Evolutionary conservation across 2,113 vertebrate genomes (phyloP).

Genomic region (Gopherus evgoodei): DNA sequence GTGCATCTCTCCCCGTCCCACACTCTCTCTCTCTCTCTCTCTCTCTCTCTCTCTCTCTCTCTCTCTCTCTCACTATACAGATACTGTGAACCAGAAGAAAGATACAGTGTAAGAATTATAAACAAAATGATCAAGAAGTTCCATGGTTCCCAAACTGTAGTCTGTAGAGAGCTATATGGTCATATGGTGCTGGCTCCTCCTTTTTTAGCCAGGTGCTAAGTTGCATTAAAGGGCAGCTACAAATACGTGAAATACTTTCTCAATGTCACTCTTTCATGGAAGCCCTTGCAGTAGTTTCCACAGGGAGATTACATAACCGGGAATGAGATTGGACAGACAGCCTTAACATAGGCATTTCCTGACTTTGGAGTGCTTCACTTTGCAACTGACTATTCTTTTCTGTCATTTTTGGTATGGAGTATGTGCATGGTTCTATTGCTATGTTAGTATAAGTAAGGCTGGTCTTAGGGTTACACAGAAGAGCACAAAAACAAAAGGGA

Average conservation of each 20-base stretch:
- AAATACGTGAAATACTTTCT: background rate
- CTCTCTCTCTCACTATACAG: too few relatives aligned
- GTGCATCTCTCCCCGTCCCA: too few relatives aligned
- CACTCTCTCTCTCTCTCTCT: too few relatives aligned
- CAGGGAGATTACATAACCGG: background rate
- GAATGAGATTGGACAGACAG: background rate
- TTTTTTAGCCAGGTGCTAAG: background rate
- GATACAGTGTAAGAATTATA: too few relatives aligned
- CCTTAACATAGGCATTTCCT: background rate
- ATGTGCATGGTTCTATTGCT: too few relatives aligned
- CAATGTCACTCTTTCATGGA: background rate
- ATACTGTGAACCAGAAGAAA: too few relatives aligned
- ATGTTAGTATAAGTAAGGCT: too few relatives aligned
- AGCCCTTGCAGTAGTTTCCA: background rate
- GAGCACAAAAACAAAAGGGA: too few relatives aligned
- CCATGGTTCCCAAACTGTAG: background rate
- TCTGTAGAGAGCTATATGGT: background rate
- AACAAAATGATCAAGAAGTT: background rate
- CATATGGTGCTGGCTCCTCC: background rate
- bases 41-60: too few relatives aligned
- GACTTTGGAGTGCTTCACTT: background rate
- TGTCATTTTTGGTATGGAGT: background rate
- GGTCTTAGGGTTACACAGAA: too few relatives aligned
- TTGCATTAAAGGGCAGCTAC: background rate
- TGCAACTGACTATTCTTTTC: background rate